These are phyloP conservation scores for Nasonovia ribisnigri DNA, from an alignment of 2,888 invertebrate genomes.

Conservation along the genomic window DNA sequence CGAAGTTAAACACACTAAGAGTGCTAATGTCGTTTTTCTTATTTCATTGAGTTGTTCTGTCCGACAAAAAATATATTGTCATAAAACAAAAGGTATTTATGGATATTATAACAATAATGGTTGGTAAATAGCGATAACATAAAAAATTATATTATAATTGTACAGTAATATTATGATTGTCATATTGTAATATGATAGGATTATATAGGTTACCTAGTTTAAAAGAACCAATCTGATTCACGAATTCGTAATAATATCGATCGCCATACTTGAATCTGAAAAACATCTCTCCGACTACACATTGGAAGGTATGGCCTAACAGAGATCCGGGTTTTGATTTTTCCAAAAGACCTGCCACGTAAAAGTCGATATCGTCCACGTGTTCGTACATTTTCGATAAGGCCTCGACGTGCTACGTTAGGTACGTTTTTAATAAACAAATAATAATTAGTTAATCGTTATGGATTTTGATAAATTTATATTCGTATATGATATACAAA, in stretches of 20 bases:
- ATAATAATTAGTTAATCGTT: no score
- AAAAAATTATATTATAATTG: background rate
- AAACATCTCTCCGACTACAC: slow-evolving; percentile 89
- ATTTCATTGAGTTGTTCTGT: slow-evolving; percentile 79
- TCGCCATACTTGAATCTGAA: slow-evolving; percentile 86
- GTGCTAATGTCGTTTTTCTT: slow-evolving; percentile 81
- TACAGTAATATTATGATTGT: background rate
- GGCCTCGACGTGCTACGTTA: slow-evolving; percentile 75
- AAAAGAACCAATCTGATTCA: slow-evolving; percentile 75
- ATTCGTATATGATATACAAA: background rate
- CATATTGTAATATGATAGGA: background rate
- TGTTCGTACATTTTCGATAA: slow-evolving; percentile 77
- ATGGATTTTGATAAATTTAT: background rate
- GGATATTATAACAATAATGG: background rate
- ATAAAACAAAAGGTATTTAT: no score
- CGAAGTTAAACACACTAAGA: slow-evolving; percentile 84
- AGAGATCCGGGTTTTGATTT: slow-evolving; percentile 80
- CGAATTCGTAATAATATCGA: slow-evolving; percentile 85
- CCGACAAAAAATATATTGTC: background rate
- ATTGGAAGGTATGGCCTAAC: slow-evolving; percentile 88
- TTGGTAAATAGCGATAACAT: background rate
- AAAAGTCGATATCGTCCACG: slow-evolving; percentile 86
- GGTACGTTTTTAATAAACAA: background rate
- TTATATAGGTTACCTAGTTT: background rate
- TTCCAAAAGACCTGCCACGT: slow-evolving; percentile 86